A percentile compares a stretch with the other conserved stretches of the same genome.
phyloP scores from a whole-genome alignment of 2,113 vertebrate species.

The Sturnira hondurensis region DNA sequence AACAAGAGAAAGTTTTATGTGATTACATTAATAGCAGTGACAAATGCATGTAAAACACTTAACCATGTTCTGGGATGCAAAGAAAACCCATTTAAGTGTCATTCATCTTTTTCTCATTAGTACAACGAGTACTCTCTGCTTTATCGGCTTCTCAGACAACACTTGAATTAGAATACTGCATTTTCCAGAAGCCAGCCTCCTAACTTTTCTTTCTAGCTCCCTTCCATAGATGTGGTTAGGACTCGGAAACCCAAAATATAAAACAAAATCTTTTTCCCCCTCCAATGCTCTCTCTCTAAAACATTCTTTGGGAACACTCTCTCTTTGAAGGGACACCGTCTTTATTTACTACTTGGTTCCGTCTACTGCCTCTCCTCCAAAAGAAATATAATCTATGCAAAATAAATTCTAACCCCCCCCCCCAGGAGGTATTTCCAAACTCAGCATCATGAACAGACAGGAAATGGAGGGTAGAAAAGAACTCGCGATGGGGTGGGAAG shows the following conservation, averaged over 20 bases:
- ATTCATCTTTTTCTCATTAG: conserved; percentile 60
- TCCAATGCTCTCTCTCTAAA: not conserved
- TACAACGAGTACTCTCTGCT: conserved; percentile 50
- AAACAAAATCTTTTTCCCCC: not conserved
- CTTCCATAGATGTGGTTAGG: conserved; percentile 27
- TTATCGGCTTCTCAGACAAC: conserved; percentile 35
- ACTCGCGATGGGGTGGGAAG: not conserved
- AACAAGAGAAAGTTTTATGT: conserved; percentile 66
- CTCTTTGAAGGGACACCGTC: conserved; percentile 27
- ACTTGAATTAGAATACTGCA: conserved; percentile 36
- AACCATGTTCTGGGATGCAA: conserved; percentile 47
- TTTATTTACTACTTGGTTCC: conserved; percentile 42
- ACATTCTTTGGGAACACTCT: not conserved
- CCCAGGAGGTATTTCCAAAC: conserved; percentile 26
- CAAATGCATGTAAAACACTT: conserved; percentile 70
- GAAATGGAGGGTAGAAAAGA: not conserved
- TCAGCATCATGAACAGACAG: not conserved
- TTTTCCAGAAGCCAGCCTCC: conserved; percentile 24
- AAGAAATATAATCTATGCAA: conserved; percentile 51
- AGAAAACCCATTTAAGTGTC: conserved; percentile 70
- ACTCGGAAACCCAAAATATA: not conserved
- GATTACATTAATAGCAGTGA: conserved; percentile 75
- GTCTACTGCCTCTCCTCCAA: conserved; percentile 16
- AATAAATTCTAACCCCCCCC: conserved; percentile 12
- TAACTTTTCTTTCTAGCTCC: not conserved